These are phyloP conservation scores for Epizoanthus illoricatus DNA, from an alignment of 92 coral and sea anemone genomes.

Conservation along the genomic window DNA sequence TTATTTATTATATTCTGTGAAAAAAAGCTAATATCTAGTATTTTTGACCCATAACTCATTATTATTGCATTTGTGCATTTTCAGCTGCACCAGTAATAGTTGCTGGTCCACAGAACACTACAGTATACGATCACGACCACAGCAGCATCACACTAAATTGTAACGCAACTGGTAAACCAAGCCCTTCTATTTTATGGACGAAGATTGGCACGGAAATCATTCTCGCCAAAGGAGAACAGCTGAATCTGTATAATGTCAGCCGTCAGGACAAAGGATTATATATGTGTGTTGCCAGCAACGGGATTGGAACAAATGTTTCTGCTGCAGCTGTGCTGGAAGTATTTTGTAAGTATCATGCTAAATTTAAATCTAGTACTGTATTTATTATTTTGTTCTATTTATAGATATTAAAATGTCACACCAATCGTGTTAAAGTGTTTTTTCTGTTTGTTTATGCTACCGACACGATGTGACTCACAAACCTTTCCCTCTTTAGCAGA, in stretches of 20 bases:
- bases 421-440: too few species aligned
- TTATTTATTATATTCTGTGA: too few species aligned
- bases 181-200: conserved; percentile 48
- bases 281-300: conserved; percentile 68
- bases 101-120: conserved; percentile 32
- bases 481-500: background rate
- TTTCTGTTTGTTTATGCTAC: too few species aligned
- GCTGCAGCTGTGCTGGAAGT: conserved; percentile 49
- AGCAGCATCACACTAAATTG: conserved; percentile 43
- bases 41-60: too few species aligned
- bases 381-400: too few species aligned
- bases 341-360: conserved; percentile 55
- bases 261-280: conserved; percentile 60
- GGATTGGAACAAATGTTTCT: conserved; percentile 58
- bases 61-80: background rate
- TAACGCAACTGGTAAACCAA: conserved; percentile 72
- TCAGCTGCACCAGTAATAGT: conserved; percentile 14
- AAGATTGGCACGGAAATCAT: conserved; percentile 17
- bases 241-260: conserved; percentile 35
- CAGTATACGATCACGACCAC: background rate
- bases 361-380: background rate
- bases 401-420: too few species aligned
- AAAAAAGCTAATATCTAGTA: too few species aligned
- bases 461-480: background rate
- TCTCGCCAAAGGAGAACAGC: conserved; percentile 32